Base-by-base conservation (phyloP, 1,140 invertebrate species). In the Drosophila pandora region DNA sequence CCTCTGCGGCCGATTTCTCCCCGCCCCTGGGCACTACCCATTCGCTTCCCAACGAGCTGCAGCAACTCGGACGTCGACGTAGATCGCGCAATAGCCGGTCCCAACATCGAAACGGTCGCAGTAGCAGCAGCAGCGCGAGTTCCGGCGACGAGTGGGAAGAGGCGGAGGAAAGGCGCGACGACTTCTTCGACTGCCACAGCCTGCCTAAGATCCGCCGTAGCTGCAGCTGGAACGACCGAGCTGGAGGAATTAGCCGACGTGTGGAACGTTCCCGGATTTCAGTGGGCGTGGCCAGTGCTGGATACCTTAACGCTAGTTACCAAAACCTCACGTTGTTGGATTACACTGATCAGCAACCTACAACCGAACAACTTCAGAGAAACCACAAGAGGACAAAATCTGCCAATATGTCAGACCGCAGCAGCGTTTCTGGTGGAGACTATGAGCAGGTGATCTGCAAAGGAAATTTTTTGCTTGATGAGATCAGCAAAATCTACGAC, bases 401-500 rank as follows among this genome's bases (percentile, higher is more conserved):
- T 65, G 48, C 67, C 7, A 59, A 75, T 23, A 90, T 90, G 88
- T 81, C 81, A 8, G 56, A 71, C 28, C 67, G 52, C 0, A 64
- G 45, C 25, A 73, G 71, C 4, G 13, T 62, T 25, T 49, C 72
- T 13, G 63, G 50, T 2, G 72, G 64, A 4, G 77, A 88, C 22
- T 91, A 88, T 50, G 79, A 91, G 48, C 63, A 83, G 34, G 53
- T 91, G 5, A 90, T 91, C 8, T 91, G 90, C 57, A 90, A 79
- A 39, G 85, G 82, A 2, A 92, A 92, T 68, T 92, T 90, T 58
- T 53, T 92, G 61, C 55, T 92, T 12, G 91, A 92, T 55, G 91
- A 92, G 25, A 72, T 92, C 2, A 92, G 91, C 45, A 77, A 83
- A n/a, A 89, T 93, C 76, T 94, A 93, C 67, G 93, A 94, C 54